Evolutionary conservation across 2,797 vertebrate genomes (phyloP), one percentile per base, ranked within the genome.

Genomic region (Esox masquinongy): DNA sequence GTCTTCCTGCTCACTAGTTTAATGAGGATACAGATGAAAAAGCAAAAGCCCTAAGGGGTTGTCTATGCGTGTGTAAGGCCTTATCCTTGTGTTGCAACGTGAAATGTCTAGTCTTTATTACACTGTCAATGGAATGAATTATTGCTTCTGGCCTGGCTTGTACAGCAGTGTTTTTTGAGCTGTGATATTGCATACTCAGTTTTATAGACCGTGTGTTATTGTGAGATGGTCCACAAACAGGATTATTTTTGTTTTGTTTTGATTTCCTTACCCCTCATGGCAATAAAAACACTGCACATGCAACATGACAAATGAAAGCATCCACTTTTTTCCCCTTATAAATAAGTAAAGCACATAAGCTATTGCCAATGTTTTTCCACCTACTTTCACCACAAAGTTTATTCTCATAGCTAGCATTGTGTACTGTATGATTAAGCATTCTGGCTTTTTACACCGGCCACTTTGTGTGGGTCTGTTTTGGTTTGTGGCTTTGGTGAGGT

Each of bases 91-190:
- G 11, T 70, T 24, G 8, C n/a, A 26, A 49, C 36, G 6, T 70
- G 43, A 70, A 64, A 31, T 66, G 16, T 34, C 26, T 34, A 12
- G 49, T 56, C 29, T 19, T 53, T 22, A 68, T 14, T 72, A 24
- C 76, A 68, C 47, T 72, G 82, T 84, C 81, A 82, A 69, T 82
- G 29, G 47, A 51, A 49, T 78, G 86, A 85, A 78, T 86, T 56
- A 67, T 53, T 69, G 68, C 53, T 9, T 73, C 68, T 24, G 69
- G 70, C 56, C 67, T 70, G 72, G 43, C 59, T 66, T n/a, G 56
- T n/a, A n/a, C 39, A 5, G 31, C 68, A 66, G 53, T 50, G 56
- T 78, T 78, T 70, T 78, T 78, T 71, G 16, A 70, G 66, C 22
- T 4, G 29, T 26, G 24, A 74, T 36, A 70, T 61, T 63, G 68